A percentile compares a stretch with the other conserved stretches of the same genome.
These are phyloP conservation scores for Gallinago undulata DNA, from an alignment of 2,113 vertebrate genomes.

Conservation along the genomic window DNA sequence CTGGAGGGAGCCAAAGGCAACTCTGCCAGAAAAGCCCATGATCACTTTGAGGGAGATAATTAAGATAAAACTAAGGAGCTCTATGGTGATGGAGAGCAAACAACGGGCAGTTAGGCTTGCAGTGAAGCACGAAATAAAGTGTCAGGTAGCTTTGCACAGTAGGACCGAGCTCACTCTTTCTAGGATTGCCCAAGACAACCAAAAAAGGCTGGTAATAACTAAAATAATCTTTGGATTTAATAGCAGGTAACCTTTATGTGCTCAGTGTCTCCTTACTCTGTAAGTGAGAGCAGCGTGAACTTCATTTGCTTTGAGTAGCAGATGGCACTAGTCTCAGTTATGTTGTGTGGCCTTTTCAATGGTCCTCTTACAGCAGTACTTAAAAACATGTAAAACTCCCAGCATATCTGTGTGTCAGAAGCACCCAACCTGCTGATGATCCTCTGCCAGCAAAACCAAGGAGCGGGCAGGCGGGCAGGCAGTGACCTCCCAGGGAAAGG, in stretches of 20 bases:
- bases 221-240: not conserved
- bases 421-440: not conserved
- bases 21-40: not conserved
- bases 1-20: not conserved
- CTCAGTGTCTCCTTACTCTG: not conserved
- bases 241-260: not conserved
- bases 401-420: not conserved
- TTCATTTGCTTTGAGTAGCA: not conserved
- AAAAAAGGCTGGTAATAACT: not conserved
- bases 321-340: not conserved
- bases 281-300: not conserved
- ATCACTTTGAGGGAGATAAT: not conserved
- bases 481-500: not conserved
- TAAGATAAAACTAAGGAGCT: not conserved
- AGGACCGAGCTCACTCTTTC: not conserved
- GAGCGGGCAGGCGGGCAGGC: not conserved
- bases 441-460: not conserved
- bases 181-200: not conserved
- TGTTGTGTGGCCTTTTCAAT: not conserved
- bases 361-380: not conserved
- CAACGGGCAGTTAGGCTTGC: not conserved
- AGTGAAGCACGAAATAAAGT: not conserved
- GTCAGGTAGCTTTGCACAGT: not conserved
- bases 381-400: not conserved
- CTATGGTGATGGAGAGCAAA: not conserved